Base-by-base conservation (phyloP, 2,797 vertebrate species). In the Pseudocheirus occidentalis region DNA sequence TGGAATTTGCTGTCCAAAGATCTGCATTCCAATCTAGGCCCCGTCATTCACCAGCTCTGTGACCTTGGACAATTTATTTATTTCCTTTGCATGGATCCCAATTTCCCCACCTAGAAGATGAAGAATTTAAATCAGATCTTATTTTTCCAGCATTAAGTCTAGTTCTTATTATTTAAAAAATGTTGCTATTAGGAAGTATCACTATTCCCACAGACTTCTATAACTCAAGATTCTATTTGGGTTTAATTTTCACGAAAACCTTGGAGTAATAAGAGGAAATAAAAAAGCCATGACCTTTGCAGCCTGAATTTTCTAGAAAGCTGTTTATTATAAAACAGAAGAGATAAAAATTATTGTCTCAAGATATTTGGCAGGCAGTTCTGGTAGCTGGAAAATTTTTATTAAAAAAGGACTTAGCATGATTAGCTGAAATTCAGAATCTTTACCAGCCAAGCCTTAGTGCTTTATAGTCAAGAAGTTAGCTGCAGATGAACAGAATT, bases 201-300 rank as follows among this genome's bases (percentile, higher is more conserved):
- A 50, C 24, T 55, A 27, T 94, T 90, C 94, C 73, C 9, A 27
- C n/a, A 46, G 66, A 81, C 16, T 81, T 81, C 66, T 81, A 9
- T 81, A 81, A 81, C 66, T 50, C 24, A 50, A 7, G 21, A 34
- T 10, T 46, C 40, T 87, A 18, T 81, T 81, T 81, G 73, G 40
- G 10, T 27, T 87, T 87, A 46, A 81, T 50, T 87, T 87, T 87
- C 73, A 87, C 46, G 31, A 87, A 50, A 87, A 87, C 1, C 73
- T 87, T 87, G 9, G 40, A 50, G 40, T 81, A 93, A 95, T 73
- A 59, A 90, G 93, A 90, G 87, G 46, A 62, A 94, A 53, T 1
- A n/a, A 59, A 34, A 14, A 66, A n/a, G 53, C 16, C 28, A 0
- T 27, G 28, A 53, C 53, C 50, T 93, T 66, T 93, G n/a, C 31